Evolutionary conservation across 2,113 vertebrate species (phyloP), one percentile per base, ranked within the genome.

Genomic region (Andinoacara biseriatus): DNA sequence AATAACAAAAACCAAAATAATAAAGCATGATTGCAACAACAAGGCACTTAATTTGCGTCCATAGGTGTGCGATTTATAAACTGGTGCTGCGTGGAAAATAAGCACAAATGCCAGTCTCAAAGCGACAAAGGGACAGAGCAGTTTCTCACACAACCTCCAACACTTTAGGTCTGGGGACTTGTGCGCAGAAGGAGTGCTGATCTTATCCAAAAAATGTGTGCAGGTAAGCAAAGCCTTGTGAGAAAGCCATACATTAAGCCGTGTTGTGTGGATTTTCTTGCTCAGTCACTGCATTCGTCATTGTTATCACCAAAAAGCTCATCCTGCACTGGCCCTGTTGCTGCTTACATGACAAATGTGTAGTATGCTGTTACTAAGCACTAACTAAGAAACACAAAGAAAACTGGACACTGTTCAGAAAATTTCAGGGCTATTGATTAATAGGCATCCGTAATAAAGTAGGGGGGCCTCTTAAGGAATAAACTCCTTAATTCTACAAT

Each of bases 121-220:
- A 65, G 77, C 65, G 43, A 77, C 54, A 31, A 61, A 62, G 24
- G 31, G 9, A 82, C 33, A 49, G 5, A 17, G 83, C 33, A 78
- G 74, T 81, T 76, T 81, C 29, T 80, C 60, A 62, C 46, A 18
- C 81, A 85, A 84, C 89, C 86, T 85, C 91, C 87, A 78, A 89
- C 84, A 31, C 63, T 57, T 69, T 17, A 10, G 80, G 83, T 86
- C 62, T 46, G 22, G 78, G 76, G 76, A 84, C 40, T 49, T 24
- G 49, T 35, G 84, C 78, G 54, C 77, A 59, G 78, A 17, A 87
- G 86, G 92, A 93, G 54, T 93, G 93, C 93, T 95, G 92, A 94
- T 93, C 90, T 86, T 92, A 89, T 92, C 90, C 87, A 76, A 91
- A 91, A 91, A 94, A 88, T 78, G 75, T 92, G 92, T 91, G 83